Evolutionary conservation across 2,888 invertebrate species (phyloP).

Genomic region (Latrodectus elegans): DNA sequence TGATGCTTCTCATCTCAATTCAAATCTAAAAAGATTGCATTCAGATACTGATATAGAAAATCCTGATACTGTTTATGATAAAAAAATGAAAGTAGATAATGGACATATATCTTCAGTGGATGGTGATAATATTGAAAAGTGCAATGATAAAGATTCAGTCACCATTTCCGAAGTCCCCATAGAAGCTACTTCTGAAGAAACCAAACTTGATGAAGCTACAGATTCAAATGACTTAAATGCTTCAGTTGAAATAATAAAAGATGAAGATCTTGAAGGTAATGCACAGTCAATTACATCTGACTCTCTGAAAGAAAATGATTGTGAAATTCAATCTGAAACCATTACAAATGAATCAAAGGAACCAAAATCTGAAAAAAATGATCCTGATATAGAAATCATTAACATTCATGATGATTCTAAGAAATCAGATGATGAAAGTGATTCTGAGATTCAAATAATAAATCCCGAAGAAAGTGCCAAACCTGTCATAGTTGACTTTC

Average conservation of each 20-base stretch:
- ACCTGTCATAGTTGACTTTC: background rate
- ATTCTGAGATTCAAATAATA: conserved; percentile 60
- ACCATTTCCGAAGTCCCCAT: too few relatives aligned
- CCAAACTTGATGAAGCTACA: background rate
- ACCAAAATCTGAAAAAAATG: background rate
- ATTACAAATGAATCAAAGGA: background rate
- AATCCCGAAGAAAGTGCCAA: conserved; percentile 22
- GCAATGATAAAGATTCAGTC: background rate
- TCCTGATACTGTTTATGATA: background rate
- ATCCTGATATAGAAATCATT: conserved; percentile 53
- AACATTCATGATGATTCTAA: conserved; percentile 26
- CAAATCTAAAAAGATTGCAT: conserved; percentile 8
- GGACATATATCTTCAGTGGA: background rate
- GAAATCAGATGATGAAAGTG: conserved; percentile 55
- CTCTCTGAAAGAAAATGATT: background rate
- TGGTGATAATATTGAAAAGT: background rate
- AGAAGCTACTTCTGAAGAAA: background rate
- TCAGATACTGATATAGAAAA: background rate
- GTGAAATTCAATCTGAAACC: conserved; percentile 1
- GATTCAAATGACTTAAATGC: background rate
- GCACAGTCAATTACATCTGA: background rate
- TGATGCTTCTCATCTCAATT: background rate
- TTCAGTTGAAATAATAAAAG: conserved; percentile 22
- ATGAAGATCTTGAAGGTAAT: conserved; percentile 7
- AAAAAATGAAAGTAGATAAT: background rate